Evolutionary conservation across 2,888 invertebrate genomes (phyloP), one percentile per base, ranked within the genome.

Genomic region (Synanthedon vespiformis): DNA sequence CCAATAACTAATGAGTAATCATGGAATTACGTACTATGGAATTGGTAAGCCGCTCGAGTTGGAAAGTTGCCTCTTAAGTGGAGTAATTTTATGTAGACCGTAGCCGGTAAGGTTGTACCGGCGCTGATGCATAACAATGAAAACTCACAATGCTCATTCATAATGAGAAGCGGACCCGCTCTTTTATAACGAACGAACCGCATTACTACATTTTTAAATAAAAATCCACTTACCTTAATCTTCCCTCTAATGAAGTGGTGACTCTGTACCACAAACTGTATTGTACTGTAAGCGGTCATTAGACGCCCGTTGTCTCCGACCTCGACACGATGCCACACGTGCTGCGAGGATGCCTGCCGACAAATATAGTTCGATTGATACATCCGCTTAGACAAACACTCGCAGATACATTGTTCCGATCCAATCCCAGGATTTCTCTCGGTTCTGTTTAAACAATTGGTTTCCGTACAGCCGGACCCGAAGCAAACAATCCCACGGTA

Each of bases 201-300:
- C 34, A 34, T 34, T 34, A 27, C 27, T 27, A 34, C 34, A 6
- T 34, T 34, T 34, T 44, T 44, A 14, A n/a, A 44, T 44, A 44
- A 44, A 44, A 44, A 44, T 44, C 18, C 22, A 48, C 48, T 16
- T 12, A 48, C 86, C 77, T 76, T 83, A 58, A 86, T 72, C 71
- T 80, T 83, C 16, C 77, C 77, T 58, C 75, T 68, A 41, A 80
- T 63, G 52, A 86, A 84, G 62, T 86, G 83, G 53, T 84, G 81
- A 60, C 76, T 81, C 61, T 85, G 82, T 40, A 84, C 78, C 1
- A 77, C 70, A 56, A 86, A 86, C 61, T 85, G 82, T 58, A 86
- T 82, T 12, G 80, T 83, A 63, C 81, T 80, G 68, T 77, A 86
- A 0, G 86, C 78, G 2, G 82, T 80, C 83, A 84, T 82, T 4